Conservation (phyloP, 2,888 invertebrate species). For the Athrips mouffetella region DNA sequence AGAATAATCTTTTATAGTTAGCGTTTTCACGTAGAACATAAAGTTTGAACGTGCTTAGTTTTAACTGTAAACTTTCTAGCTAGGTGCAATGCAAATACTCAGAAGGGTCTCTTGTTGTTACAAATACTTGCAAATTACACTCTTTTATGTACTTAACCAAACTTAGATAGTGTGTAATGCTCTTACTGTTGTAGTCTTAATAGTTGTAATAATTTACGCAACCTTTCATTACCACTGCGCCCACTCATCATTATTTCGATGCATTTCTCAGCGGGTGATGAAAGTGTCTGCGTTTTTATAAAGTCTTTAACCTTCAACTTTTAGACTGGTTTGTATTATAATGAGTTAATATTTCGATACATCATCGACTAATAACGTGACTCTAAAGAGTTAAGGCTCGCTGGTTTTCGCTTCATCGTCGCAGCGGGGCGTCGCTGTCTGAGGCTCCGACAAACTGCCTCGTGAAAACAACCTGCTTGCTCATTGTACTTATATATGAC, state of each 20-base stretch:
- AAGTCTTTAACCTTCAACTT: slow-evolving; percentile 68
- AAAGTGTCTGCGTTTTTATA: slow-evolving; percentile 58
- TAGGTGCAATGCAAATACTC: neutral
- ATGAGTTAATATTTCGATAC: slow-evolving; percentile 72
- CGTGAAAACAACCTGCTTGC: slow-evolving; percentile 52
- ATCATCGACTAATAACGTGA: slow-evolving; percentile 54
- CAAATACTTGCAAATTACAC: neutral
- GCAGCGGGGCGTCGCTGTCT: slow-evolving; percentile 56
- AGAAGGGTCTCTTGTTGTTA: neutral
- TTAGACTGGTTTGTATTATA: slow-evolving; percentile 66
- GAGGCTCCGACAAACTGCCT: slow-evolving; percentile 52
- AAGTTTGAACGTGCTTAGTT: slow-evolving; percentile 2
- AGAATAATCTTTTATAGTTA: neutral
- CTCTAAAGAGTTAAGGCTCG: slow-evolving; percentile 56
- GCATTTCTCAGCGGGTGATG: slow-evolving; percentile 57
- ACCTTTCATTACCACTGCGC: too few relatives aligned
- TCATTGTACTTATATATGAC: slow-evolving; percentile 36
- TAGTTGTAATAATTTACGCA: too few relatives aligned
- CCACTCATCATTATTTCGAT: slow-evolving; percentile 50
- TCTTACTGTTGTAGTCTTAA: neutral
- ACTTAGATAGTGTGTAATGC: neutral
- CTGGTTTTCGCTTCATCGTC: slow-evolving; percentile 58
- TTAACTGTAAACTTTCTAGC: neutral
- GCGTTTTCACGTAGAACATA: neutral
- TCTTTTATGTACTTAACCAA: neutral